Base-by-base conservation (phyloP, 2,888 invertebrate genomes). In the Tenthredo amoena region DNA sequence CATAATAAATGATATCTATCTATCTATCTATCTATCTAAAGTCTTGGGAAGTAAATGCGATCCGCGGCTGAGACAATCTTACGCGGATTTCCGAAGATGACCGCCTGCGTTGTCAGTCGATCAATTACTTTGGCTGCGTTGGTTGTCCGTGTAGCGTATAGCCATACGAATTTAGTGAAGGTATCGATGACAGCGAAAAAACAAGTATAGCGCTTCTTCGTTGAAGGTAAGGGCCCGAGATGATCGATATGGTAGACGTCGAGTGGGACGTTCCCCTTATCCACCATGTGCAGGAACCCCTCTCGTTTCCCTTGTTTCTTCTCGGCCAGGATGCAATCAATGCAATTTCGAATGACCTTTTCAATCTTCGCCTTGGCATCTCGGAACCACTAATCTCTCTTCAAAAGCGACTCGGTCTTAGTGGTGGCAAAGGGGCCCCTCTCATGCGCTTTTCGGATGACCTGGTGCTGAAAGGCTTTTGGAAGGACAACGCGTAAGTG, bases 331-430 rank as follows among this genome's bases (percentile, higher is more conserved):
- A 88, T 87, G 81, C 88, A 87, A 10, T 86, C 79, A 1, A 89
- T 76, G 34, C 87, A 89, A 34, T 86, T 87, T 5, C 15, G 37
- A 6, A 88, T 40, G 18, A 81, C 62, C 31, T 81, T 85, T 62
- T 87, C 58, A 37, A 88, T 58, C 47, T 87, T 87, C 15, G 50
- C 18, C 4, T 76, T 86, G 84, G 87, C 81, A 0, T 74, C 62
- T n/a, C 58, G 21, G 34, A 88, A 85, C 84, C 85, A 87, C 43
- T 86, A 87, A 3, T 87, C 87, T 50, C 82, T 65, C 12, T 85
- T 86, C 0, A 87, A 10, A 10, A 88, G 58, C 7, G 85, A 83
- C 58, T 87, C 88, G 10, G 87, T 89, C 58, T 88, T 88, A 2
- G 40, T 50, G 0, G 72, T 55, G 2, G 84, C 81, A 21, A 88